Evolutionary conservation across 2,888 invertebrate genomes (phyloP).

Genomic region (Pyrgus malvae): DNA sequence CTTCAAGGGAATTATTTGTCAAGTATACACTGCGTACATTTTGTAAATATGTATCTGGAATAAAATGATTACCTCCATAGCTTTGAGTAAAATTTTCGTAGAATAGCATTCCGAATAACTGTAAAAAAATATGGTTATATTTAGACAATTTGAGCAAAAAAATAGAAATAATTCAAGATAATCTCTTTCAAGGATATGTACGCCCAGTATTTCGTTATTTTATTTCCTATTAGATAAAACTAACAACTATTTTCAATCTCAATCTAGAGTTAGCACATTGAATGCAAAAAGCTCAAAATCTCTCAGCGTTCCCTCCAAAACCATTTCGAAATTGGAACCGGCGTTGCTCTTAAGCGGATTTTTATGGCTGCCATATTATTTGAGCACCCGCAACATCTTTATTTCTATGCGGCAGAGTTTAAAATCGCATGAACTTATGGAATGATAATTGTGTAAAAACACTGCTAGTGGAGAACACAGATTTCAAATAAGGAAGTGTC

Average conservation of each 20-base stretch:
- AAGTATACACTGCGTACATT: too few species aligned
- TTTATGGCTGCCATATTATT: conserved; percentile 43
- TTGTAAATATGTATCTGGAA: too few species aligned
- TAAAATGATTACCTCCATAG: too few species aligned
- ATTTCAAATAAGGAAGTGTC: conserved; percentile 63
- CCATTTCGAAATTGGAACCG: conserved; percentile 71
- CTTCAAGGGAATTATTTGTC: too few species aligned
- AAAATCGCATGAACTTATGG: conserved; percentile 28
- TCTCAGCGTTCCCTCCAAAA: conserved; percentile 55
- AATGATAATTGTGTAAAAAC: conserved; percentile 36
- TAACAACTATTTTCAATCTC: conserved; percentile 14
- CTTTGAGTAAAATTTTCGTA: too few species aligned
- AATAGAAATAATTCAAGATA: too few species aligned
- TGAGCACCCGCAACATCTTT: conserved; percentile 27
- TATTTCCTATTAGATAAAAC: neutral
- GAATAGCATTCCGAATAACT: too few species aligned
- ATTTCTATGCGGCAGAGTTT: conserved; percentile 31
- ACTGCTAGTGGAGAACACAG: conserved; percentile 63
- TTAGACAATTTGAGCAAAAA: too few species aligned
- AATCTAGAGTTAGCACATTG: conserved; percentile 15
- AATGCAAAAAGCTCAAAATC: conserved; percentile 43
- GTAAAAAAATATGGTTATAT: too few species aligned
- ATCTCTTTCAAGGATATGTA: too few species aligned
- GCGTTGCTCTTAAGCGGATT: conserved; percentile 66
- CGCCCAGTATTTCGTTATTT: conserved; percentile 1